Evolutionary conservation across 2,888 invertebrate genomes (phyloP).

Genomic region (Scaptomyza parva): DNA sequence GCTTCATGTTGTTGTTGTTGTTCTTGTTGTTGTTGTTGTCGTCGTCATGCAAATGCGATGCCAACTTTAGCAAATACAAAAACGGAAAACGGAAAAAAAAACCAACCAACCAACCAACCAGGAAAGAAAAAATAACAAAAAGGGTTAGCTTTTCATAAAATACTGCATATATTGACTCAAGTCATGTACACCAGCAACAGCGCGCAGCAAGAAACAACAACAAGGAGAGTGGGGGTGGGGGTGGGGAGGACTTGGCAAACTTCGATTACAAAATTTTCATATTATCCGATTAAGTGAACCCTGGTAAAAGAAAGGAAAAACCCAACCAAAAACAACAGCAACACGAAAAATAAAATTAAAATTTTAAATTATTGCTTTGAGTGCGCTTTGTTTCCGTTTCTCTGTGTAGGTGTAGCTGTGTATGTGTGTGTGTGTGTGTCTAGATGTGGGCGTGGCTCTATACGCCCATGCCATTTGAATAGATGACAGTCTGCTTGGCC

Average conservation of each 20-base stretch:
- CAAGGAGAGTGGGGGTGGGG: too few relatives aligned
- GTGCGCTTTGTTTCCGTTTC: conserved; percentile 8
- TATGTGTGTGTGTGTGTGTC: conserved; percentile 7
- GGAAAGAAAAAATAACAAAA: conserved; percentile 51
- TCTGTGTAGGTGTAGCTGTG: conserved; percentile 1
- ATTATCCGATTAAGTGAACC: conserved; percentile 77
- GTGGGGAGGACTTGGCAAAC: conserved; percentile 64
- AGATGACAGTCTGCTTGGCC: conserved; percentile 16
- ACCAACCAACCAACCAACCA: background rate
- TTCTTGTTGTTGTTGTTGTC: conserved; percentile 55
- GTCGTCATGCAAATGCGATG: conserved; percentile 63
- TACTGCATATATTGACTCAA: conserved; percentile 80
- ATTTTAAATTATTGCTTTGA: conserved; percentile 73
- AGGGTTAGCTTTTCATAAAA: conserved; percentile 75
- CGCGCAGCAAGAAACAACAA: conserved; percentile 39
- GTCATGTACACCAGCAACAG: conserved; percentile 68
- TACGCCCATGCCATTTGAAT: conserved; percentile 48
- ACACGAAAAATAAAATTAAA: conserved; percentile 52
- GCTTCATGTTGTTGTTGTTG: background rate
- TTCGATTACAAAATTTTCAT: conserved; percentile 77
- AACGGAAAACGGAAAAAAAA: conserved; percentile 11
- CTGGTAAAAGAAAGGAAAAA: conserved; percentile 20
- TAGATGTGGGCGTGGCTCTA: conserved; percentile 40
- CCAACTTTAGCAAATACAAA: conserved; percentile 21
- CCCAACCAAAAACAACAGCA: conserved; percentile 7